Base-by-base conservation (phyloP, 2,113 vertebrate genomes). In the Pygoscelis adeliae region DNA sequence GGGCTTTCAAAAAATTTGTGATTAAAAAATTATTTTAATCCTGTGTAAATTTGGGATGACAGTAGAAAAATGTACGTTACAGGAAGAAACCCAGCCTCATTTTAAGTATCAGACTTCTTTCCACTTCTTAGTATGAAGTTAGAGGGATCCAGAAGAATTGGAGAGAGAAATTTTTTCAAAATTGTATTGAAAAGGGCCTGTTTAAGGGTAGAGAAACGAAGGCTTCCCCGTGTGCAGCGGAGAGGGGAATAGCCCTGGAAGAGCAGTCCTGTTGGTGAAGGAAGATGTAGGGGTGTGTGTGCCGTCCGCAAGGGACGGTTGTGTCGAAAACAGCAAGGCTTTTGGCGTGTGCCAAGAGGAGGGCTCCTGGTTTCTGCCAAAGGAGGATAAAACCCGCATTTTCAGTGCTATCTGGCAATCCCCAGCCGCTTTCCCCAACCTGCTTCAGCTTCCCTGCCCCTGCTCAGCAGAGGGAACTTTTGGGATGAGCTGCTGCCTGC, bases 151-250 rank as follows among this genome's bases (percentile, higher is more conserved):
- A 7, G 70, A 78, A 36, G n/a, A 90, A 53, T 7, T n/a, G 44
- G 30, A 70, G 70, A 62, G 38, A 32, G 38, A 29, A 4, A 2
- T 50, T 30, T 84, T 69, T 63, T 52, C 32, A 2, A 30, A 73
- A 58, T 61, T 34, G 11, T 34, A n/a, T 67, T 62, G 23, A 38
- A 63, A 91, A 77, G 10, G 16, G 11, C 11, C 40, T 46, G 6
- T 40, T 72, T 49, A 78, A 36, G 8, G 13, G 25, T 78, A 53
- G 50, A 42, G 73, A 74, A 42, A 42, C 47, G 3, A 66, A 78
- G 21, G 8, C 9, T 8, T 58, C 3, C 11, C 4, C 4, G 1
- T 49, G 5, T 38, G 17, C 18, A 63, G n/a, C 1, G 13, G 53
- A 40, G 22, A 3, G 9, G 20, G 50, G 40, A 81, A 15, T 42